Conservation (phyloP, 2,797 vertebrate species). For the Champsocephalus esox region DNA sequence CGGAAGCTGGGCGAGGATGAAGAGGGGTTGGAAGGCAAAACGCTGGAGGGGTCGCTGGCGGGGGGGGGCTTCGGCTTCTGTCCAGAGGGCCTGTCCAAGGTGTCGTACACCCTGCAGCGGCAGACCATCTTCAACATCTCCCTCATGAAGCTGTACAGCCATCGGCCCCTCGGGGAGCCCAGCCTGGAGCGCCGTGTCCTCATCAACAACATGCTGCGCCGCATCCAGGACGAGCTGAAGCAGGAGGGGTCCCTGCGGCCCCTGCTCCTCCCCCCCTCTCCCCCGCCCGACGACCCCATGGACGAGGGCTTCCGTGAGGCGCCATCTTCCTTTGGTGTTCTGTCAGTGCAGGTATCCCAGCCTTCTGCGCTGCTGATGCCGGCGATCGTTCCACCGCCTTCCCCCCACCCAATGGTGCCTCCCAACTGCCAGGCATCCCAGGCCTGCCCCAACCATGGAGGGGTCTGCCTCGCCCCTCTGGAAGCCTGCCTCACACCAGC, state of each 20-base stretch:
- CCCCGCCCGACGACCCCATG: slow-evolving; percentile 87
- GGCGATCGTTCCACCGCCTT: slow-evolving; percentile 77
- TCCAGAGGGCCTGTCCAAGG: slow-evolving; percentile 92
- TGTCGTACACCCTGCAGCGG: slow-evolving; percentile 97
- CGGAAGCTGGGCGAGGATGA: slow-evolving; percentile 99
- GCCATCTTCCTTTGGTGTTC: slow-evolving; percentile 88
- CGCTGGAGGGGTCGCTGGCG: slow-evolving; percentile 86
- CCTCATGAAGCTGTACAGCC: slow-evolving; percentile 98
- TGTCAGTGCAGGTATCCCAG: slow-evolving; percentile 83
- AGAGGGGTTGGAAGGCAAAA: slow-evolving; percentile 99
- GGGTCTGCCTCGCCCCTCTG: slow-evolving; percentile 87
- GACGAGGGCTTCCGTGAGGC: slow-evolving; percentile 91
- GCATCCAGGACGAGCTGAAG: slow-evolving; percentile 97
- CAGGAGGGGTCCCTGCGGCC: slow-evolving; percentile 94
- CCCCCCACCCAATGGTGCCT: slow-evolving; percentile 88
- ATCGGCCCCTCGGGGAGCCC: slow-evolving; percentile 92
- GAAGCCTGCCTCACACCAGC: slow-evolving; percentile 97
- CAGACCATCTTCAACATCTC: slow-evolving; percentile 99
- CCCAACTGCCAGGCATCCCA: slow-evolving; percentile 82
- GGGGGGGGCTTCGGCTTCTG: slow-evolving; percentile 84
- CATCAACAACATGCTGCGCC: slow-evolving; percentile 98
- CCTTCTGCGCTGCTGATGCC: slow-evolving; percentile 81
- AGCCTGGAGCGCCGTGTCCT: slow-evolving; percentile 96
- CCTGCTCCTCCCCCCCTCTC: slow-evolving; percentile 87
- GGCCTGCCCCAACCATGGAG: slow-evolving; percentile 82